Evolutionary conservation across 2,797 vertebrate genomes (phyloP), one percentile per base, ranked within the genome.

Genomic region (Pipistrellus pipistrellus): DNA sequence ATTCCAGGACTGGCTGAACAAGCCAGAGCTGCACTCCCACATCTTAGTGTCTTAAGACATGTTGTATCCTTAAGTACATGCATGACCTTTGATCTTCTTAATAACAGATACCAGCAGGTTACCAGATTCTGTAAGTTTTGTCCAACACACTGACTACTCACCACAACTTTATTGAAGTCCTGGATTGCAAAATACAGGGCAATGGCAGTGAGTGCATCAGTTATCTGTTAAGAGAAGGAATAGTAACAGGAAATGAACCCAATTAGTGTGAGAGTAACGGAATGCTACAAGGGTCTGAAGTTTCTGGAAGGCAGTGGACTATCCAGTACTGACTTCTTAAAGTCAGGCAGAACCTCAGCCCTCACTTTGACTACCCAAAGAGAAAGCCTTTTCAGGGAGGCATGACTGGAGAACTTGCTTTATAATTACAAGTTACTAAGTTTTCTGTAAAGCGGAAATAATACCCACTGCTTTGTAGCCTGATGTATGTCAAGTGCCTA

Each of bases 101-200:
- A 85, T 13, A 95, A 94, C 46, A 90, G 38, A 96, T 84, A 91
- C 25, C 17, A 92, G 48, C 7, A 86, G 12, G 69, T 90, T 86
- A 95, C 69, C 20, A 85, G 93, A 94, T 85, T 32, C 87, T 35
- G 91, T 57, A 69, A 82, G 38, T 57, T 84, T 69, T 66, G n/a
- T 62, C 41, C 84, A 44, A 87, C 15, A 35, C 32, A 51, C 78
- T 90, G 38, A 81, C 93, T 96, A 97, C 99, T 99, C 97, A 99
- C 99, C 99, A 99, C 98, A 98, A 99, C 98, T 98, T 99, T 99
- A 98, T 99, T 99, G 98, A 99, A 99, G 96, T 99, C 99, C 94
- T 99, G 98, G 84, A 99, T 98, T 13, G 99, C 98, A 96, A 99
- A 97, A 98, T 99, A 99, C 8, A 99, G 98, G 81, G 99, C 99